These are phyloP conservation scores for Chaetodon trifasciatus DNA, from an alignment of 2,797 vertebrate genomes.

Conservation along the genomic window DNA sequence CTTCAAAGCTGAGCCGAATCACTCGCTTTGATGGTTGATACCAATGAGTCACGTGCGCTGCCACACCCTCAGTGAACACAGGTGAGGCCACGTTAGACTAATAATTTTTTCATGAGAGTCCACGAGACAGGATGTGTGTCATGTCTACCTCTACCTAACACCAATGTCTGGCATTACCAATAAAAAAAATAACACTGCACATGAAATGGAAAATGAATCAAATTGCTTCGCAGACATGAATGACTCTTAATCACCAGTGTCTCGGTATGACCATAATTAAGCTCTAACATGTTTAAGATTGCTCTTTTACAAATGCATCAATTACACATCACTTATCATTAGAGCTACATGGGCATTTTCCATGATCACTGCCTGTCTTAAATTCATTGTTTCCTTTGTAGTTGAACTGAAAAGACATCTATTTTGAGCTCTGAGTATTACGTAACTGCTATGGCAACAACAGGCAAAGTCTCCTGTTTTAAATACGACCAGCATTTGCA, in stretches of 20 bases:
- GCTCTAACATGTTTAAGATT: neutral
- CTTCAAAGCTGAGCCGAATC: slow-evolving; percentile 53
- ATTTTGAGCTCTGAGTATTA: slow-evolving; percentile 18
- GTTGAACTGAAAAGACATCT: neutral
- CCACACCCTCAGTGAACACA: slow-evolving; percentile 76
- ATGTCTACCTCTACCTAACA: slow-evolving; percentile 32
- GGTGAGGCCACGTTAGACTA: slow-evolving; percentile 54
- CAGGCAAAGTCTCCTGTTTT: slow-evolving; percentile 42
- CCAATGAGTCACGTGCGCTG: slow-evolving; percentile 72
- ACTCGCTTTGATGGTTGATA: slow-evolving; percentile 56
- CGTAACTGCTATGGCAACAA: slow-evolving; percentile 34
- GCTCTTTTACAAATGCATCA: neutral
- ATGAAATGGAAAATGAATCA: slow-evolving; percentile 35
- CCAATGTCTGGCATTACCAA: slow-evolving; percentile 37
- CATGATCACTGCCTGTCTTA: neutral
- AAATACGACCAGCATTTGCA: slow-evolving; percentile 49
- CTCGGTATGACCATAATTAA: slow-evolving; percentile 1
- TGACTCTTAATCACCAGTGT: slow-evolving; percentile 28
- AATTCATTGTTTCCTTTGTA: neutral
- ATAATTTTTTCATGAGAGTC: slow-evolving; percentile 10
- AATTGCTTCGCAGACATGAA: slow-evolving; percentile 30
- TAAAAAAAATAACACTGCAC: neutral
- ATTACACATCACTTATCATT: neutral
- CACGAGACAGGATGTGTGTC: slow-evolving; percentile 48
- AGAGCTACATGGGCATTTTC: neutral